A percentile compares a stretch with the other conserved stretches of the same genome.
Evolutionary conservation across 2,113 vertebrate species (phyloP).

Genomic region (Grallaria varia): DNA sequence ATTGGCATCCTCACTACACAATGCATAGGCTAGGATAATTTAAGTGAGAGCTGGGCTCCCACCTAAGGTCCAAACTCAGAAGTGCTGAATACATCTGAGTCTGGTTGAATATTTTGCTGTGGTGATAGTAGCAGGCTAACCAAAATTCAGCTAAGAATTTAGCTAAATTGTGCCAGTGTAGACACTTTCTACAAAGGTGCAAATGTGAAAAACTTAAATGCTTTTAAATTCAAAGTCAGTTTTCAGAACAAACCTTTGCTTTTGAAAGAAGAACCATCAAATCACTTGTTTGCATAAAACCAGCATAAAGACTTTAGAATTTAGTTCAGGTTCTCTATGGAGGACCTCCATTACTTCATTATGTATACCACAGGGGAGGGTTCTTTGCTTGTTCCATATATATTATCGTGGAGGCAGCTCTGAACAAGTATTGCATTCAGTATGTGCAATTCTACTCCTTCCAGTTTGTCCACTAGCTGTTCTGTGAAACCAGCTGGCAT

Average conservation of each 20-base stretch:
- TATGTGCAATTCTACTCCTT: not conserved
- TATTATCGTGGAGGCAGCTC: not conserved
- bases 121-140: not conserved
- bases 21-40: not conserved
- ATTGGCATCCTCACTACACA: not conserved
- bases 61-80: not conserved
- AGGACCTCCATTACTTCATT: not conserved
- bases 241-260: not conserved
- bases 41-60: not conserved
- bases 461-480: not conserved
- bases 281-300: not conserved
- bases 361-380: not conserved
- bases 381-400: not conserved
- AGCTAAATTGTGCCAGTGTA: not conserved
- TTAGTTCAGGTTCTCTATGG: not conserved
- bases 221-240: not conserved
- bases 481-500: not conserved
- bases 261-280: not conserved
- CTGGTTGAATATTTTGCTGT: not conserved
- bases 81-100: not conserved
- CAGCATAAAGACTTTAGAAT: not conserved
- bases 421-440: not conserved
- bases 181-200: not conserved
- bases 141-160: not conserved
- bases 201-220: not conserved